These are phyloP conservation scores for Sycophila texana DNA, from an alignment of 2,888 invertebrate species.

Conservation along the genomic window DNA sequence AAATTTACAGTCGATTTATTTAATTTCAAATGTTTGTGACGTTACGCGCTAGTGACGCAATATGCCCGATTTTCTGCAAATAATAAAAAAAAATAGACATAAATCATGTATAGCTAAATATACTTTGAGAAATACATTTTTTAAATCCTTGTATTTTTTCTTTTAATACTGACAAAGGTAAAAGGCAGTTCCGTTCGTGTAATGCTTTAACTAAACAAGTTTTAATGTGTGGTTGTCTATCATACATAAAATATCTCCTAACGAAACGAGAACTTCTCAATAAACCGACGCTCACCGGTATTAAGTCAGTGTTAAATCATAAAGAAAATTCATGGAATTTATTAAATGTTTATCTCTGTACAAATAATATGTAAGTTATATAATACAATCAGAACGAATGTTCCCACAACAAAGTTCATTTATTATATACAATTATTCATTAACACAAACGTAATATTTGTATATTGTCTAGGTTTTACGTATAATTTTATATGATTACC, in stretches of 20 bases:
- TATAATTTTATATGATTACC: constrained; percentile 43
- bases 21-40: constrained; percentile 39
- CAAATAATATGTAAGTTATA: constrained; percentile 48
- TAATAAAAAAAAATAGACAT: constrained; percentile 28
- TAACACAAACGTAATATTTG: constrained; percentile 30
- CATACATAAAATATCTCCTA: not conserved
- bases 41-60: constrained; percentile 18
- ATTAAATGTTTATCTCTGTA: constrained; percentile 44
- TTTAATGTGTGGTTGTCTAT: too few relatives aligned
- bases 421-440: constrained; percentile 11
- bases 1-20: constrained; percentile 40
- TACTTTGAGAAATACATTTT: constrained; percentile 42
- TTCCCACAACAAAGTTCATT: constrained; percentile 42
- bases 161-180: constrained; percentile 32
- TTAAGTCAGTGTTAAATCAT: constrained; percentile 33
- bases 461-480: constrained; percentile 26
- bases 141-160: constrained; percentile 25
- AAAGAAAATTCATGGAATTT: constrained; percentile 38
- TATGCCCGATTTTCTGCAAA: constrained; percentile 12
- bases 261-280: constrained; percentile 6
- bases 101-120: constrained; percentile 48
- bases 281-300: not conserved
- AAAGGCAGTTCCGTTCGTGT: not conserved
- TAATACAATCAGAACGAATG: constrained; percentile 38
- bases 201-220: not conserved